A percentile compares a stretch with the other conserved stretches of the same genome.
These are phyloP conservation scores for Fopius arisanus DNA, from an alignment of 1,140 invertebrate genomes.

Conservation along the genomic window DNA sequence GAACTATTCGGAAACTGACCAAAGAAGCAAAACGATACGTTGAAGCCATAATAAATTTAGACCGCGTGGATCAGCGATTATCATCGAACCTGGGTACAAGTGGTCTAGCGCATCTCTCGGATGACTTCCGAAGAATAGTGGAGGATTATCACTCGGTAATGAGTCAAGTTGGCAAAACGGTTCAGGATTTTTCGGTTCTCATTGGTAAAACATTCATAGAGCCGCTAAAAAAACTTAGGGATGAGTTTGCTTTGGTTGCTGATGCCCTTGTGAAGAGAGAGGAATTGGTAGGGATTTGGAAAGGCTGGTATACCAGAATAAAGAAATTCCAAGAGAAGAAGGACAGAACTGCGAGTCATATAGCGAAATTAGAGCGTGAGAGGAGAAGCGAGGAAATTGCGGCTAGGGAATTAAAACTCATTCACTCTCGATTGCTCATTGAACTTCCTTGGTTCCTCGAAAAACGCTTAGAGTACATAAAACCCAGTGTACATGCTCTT, in stretches of 20 bases:
- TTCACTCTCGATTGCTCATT: slow-evolving; percentile 50
- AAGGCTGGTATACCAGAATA: slow-evolving; percentile 44
- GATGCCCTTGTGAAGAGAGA: slow-evolving; percentile 54
- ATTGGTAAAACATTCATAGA: slow-evolving; percentile 58
- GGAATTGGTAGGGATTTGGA: slow-evolving; percentile 57
- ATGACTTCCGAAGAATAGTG: slow-evolving; percentile 56
- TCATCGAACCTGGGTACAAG: slow-evolving; percentile 55
- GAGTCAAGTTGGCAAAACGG: slow-evolving; percentile 55
- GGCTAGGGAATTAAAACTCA: slow-evolving; percentile 53
- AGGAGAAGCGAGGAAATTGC: slow-evolving; percentile 46
- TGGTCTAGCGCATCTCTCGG: slow-evolving; percentile 50
- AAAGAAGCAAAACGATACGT: slow-evolving; percentile 62
- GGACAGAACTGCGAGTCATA: slow-evolving; percentile 57
- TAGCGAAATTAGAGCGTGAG: slow-evolving; percentile 59
- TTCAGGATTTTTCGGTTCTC: slow-evolving; percentile 48
- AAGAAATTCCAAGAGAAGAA: slow-evolving; percentile 59
- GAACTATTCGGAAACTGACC: slow-evolving; percentile 52
- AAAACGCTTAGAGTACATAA: slow-evolving; percentile 57
- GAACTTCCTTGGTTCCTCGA: slow-evolving; percentile 56
- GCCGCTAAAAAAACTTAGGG: slow-evolving; percentile 59
- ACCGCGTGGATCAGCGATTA: slow-evolving; percentile 54
- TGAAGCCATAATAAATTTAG: slow-evolving; percentile 47
- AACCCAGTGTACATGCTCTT: slow-evolving; percentile 59
- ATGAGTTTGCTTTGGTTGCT: slow-evolving; percentile 53
- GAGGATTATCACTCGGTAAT: slow-evolving; percentile 61